A percentile compares a stretch with the other conserved stretches of the same genome.
phyloP scores from a whole-genome alignment of 1,140 invertebrate genomes.

The Drosophila athabasca region DNA sequence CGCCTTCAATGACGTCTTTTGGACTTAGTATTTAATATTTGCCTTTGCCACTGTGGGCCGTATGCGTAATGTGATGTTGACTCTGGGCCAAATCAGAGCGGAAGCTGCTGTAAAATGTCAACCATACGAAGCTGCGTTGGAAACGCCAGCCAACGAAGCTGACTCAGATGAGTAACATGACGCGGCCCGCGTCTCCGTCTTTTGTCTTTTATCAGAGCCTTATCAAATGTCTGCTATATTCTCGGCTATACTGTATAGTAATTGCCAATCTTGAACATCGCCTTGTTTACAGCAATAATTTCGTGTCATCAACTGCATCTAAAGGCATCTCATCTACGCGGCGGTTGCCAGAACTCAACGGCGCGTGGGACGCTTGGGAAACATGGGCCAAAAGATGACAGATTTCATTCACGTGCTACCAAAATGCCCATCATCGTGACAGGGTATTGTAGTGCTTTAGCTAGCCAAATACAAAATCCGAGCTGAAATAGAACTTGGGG shows the following conservation, averaged over 20 bases:
- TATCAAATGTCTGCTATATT: slow-evolving; percentile 39
- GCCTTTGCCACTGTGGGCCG: slow-evolving; percentile 44
- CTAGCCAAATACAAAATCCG: slow-evolving; percentile 25
- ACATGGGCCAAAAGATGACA: background rate
- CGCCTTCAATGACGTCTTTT: slow-evolving; percentile 63
- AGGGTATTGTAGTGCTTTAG: background rate
- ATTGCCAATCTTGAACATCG: slow-evolving; percentile 49
- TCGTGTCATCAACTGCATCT: slow-evolving; percentile 34
- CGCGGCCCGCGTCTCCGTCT: background rate
- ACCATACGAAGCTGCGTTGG: background rate
- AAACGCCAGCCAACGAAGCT: slow-evolving; percentile 2
- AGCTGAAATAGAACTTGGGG: slow-evolving; percentile 4
- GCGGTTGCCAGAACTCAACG: slow-evolving; percentile 2
- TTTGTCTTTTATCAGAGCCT: slow-evolving; percentile 32
- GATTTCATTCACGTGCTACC: slow-evolving; percentile 30
- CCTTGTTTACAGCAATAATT: slow-evolving; percentile 46
- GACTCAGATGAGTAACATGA: slow-evolving; percentile 42
- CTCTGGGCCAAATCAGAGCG: slow-evolving; percentile 30
- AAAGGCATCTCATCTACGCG: background rate
- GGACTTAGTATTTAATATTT: slow-evolving; percentile 52
- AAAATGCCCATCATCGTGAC: slow-evolving; percentile 12
- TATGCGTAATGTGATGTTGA: slow-evolving; percentile 57
- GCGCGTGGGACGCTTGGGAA: background rate
- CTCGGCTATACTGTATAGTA: slow-evolving; percentile 16
- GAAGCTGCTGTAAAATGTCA: slow-evolving; percentile 62